Evolutionary conservation across 2,113 vertebrate species (phyloP).

Genomic region (Uria aalge): DNA sequence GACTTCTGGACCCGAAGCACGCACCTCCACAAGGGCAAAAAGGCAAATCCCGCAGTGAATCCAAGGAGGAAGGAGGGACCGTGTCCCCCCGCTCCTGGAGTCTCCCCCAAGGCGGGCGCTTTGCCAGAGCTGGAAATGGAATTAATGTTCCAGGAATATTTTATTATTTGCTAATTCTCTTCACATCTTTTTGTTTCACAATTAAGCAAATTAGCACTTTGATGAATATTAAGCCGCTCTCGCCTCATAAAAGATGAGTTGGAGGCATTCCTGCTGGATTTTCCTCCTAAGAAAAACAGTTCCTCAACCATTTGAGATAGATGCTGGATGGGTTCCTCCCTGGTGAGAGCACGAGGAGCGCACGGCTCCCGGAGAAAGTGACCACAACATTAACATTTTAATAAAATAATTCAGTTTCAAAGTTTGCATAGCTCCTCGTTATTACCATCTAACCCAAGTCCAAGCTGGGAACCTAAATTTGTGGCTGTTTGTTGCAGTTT

Average conservation of each 20-base stretch:
- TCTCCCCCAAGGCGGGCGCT: not conserved
- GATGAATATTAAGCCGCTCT: conserved; percentile 42
- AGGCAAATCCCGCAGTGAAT: not conserved
- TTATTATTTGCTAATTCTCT: conserved; percentile 57
- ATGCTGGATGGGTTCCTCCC: not conserved
- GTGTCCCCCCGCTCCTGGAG: not conserved
- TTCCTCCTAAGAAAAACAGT: not conserved
- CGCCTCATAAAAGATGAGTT: conserved; percentile 34
- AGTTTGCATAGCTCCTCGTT: not conserved
- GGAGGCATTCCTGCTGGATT: conserved; percentile 23
- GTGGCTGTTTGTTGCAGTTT: not conserved
- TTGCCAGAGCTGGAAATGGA: not conserved
- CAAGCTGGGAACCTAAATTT: not conserved
- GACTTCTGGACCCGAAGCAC: not conserved
- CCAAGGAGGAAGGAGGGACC: not conserved
- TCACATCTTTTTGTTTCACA: conserved; percentile 55
- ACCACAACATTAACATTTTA: not conserved
- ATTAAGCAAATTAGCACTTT: conserved; percentile 60
- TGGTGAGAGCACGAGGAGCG: not conserved
- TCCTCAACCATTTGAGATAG: not conserved
- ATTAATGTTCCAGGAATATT: not conserved
- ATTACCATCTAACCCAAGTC: not conserved
- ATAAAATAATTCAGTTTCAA: not conserved
- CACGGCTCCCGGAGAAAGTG: not conserved
- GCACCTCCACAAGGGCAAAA: not conserved